Conservation (phyloP, 1,140 invertebrate species). For the Lordiphosa clarofinis region DNA sequence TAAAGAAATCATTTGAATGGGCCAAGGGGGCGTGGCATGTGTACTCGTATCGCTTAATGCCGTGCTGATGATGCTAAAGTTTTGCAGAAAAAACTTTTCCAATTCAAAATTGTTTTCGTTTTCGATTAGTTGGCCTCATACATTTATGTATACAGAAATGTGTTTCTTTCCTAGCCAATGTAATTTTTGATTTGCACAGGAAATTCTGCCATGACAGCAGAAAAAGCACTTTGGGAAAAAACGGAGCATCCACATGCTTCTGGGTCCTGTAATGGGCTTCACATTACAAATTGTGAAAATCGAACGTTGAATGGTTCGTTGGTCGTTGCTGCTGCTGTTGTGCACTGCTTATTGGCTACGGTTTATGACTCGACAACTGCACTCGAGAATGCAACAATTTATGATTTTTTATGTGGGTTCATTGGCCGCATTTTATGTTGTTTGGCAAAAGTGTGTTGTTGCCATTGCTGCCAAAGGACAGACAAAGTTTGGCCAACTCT, state of each 20-base stretch:
- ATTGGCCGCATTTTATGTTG: slow-evolving; percentile 45
- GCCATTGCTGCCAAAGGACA: slow-evolving; percentile 36
- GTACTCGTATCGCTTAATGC: slow-evolving; percentile 15
- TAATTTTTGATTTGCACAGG: slow-evolving; percentile 54
- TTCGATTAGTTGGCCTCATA: slow-evolving; percentile 46
- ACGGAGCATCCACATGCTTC: background rate
- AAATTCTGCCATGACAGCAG: slow-evolving; percentile 26
- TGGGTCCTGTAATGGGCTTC: slow-evolving; percentile 29
- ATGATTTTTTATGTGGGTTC: slow-evolving; percentile 59
- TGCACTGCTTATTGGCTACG: slow-evolving; percentile 35
- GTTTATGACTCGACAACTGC: slow-evolving; percentile 45
- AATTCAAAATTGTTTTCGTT: slow-evolving; percentile 63
- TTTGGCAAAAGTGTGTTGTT: slow-evolving; percentile 12
- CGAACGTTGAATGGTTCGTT: slow-evolving; percentile 34
- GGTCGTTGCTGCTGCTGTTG: slow-evolving; percentile 27
- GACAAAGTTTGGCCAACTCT: slow-evolving; percentile 27
- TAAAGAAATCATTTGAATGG: slow-evolving; percentile 35
- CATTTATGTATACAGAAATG: slow-evolving; percentile 38
- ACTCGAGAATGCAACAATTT: slow-evolving; percentile 52
- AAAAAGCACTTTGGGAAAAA: slow-evolving; percentile 3
- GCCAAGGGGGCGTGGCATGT: slow-evolving; percentile 20
- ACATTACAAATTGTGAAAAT: slow-evolving; percentile 46
- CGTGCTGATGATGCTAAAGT: slow-evolving; percentile 44
- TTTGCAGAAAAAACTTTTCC: slow-evolving; percentile 52
- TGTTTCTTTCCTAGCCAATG: slow-evolving; percentile 13